Conservation (phyloP, 2,888 invertebrate species). For the Trichogramma evanescens region DNA sequence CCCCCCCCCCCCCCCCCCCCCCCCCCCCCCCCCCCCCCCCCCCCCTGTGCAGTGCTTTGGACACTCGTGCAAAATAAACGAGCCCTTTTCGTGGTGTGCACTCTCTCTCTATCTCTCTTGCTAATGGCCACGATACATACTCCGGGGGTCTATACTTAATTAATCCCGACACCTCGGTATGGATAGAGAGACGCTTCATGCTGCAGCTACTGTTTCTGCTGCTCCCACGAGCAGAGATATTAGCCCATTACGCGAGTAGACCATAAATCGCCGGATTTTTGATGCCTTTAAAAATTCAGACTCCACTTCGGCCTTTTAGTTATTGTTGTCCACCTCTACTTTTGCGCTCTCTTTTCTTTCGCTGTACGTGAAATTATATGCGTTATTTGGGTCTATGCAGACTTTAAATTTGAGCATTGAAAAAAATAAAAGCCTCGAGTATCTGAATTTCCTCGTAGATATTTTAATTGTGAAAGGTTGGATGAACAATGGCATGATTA, state of each 20-base stretch:
- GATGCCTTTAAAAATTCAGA: slow-evolving; percentile 4
- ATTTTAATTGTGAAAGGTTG: too few species aligned
- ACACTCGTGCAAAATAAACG: slow-evolving; percentile 11
- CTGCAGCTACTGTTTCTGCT: not conserved
- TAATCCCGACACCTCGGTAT: slow-evolving; percentile 21
- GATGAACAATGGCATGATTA: not conserved
- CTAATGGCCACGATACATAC: slow-evolving; percentile 14
- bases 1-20: too few species aligned
- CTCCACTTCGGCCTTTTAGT: not conserved
- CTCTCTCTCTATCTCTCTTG: not conserved
- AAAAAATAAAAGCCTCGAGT: too few species aligned
- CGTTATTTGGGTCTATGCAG: too few species aligned
- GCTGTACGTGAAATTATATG: not conserved
- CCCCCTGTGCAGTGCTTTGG: too few species aligned
- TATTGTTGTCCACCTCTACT: not conserved
- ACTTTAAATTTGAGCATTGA: too few species aligned
- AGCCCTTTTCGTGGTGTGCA: slow-evolving; percentile 8
- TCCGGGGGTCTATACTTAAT: slow-evolving; percentile 21
- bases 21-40: too few species aligned
- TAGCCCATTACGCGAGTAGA: slow-evolving; percentile 13
- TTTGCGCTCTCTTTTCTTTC: not conserved
- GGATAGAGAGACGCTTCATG: not conserved
- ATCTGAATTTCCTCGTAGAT: too few species aligned
- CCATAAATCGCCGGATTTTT: slow-evolving; percentile 18
- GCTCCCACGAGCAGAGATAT: not conserved